These are phyloP conservation scores for Andrena hattorfiana DNA, from an alignment of 2,888 invertebrate genomes.

Conservation along the genomic window DNA sequence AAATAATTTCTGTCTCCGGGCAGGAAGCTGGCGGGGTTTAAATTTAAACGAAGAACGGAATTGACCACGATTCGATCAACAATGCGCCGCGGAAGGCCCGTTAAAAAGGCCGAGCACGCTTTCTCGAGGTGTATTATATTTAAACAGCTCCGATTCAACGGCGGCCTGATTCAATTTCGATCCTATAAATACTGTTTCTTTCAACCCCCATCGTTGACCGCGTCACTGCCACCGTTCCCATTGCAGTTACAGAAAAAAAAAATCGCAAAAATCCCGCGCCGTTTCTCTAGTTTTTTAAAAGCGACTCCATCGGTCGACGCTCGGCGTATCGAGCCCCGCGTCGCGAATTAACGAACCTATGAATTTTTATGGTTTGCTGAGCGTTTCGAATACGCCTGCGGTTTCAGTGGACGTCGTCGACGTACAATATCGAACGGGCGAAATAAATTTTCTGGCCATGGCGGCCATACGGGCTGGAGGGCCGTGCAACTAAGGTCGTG, in stretches of 20 bases:
- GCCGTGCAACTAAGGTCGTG: background rate
- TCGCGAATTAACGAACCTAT: slow-evolving; percentile 49
- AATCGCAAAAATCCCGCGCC: background rate
- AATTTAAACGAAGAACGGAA: slow-evolving; percentile 30
- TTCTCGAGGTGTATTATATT: slow-evolving; percentile 54
- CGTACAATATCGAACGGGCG: slow-evolving; percentile 20
- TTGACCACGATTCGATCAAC: slow-evolving; percentile 32
- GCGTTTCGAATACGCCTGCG: slow-evolving; percentile 22
- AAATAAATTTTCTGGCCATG: slow-evolving; percentile 43
- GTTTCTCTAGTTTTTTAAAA: background rate
- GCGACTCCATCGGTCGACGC: background rate
- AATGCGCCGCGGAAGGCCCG: background rate
- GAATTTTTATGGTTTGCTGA: slow-evolving; percentile 46
- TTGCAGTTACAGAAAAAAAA: background rate
- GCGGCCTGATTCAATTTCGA: slow-evolving; percentile 59
- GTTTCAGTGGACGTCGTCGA: slow-evolving; percentile 32
- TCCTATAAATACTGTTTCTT: slow-evolving; percentile 62
- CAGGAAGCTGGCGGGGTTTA: background rate
- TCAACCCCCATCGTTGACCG: slow-evolving; percentile 41
- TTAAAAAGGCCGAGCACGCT: slow-evolving; percentile 48
- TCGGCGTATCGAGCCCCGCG: background rate
- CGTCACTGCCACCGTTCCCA: slow-evolving; percentile 15
- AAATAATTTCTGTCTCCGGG: slow-evolving; percentile 25
- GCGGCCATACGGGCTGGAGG: slow-evolving; percentile 18
- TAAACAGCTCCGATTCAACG: slow-evolving; percentile 58